phyloP scores from a whole-genome alignment of 2,797 vertebrate genomes.

The Halcyon badia region DNA sequence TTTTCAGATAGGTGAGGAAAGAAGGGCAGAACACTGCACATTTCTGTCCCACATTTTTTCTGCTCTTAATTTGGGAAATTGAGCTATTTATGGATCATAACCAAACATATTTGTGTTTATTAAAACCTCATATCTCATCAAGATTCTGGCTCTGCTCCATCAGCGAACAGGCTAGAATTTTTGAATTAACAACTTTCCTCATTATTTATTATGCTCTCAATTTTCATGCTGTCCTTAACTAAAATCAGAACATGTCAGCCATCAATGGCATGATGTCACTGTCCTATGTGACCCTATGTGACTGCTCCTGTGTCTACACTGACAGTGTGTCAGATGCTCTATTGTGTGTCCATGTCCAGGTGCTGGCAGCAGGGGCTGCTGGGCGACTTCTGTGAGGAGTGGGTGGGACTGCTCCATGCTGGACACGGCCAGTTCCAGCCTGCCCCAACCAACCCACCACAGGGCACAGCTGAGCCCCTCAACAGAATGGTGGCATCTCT shows the following conservation, averaged over 20 bases:
- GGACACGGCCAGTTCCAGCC: not conserved
- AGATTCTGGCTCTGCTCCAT: not conserved
- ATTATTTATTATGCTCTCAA: not conserved
- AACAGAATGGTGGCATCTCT: fast-evolving
- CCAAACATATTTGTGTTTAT: not conserved
- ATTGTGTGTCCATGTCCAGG: fast-evolving
- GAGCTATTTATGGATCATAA: not conserved
- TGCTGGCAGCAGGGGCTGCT: fast-evolving
- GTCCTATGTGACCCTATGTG: not conserved
- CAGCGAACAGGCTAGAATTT: not conserved
- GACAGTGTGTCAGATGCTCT: not conserved
- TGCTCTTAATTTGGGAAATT: not conserved
- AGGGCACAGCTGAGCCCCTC: not conserved
- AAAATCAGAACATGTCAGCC: not conserved
- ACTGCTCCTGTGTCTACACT: not conserved
- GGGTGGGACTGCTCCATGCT: not conserved
- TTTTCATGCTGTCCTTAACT: not conserved
- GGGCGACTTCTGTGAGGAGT: not conserved
- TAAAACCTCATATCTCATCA: not conserved
- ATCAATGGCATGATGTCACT: not conserved
- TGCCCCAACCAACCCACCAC: fast-evolving
- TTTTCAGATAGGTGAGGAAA: not conserved
- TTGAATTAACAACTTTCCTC: not conserved
- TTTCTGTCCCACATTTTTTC: not conserved
- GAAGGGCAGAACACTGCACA: not conserved